Percentiles rank a stretch among this genome's conserved stretches.
These are phyloP conservation scores for Rhaphigaster nebulosa DNA, from an alignment of 2,888 invertebrate genomes.

Conservation along the genomic window DNA sequence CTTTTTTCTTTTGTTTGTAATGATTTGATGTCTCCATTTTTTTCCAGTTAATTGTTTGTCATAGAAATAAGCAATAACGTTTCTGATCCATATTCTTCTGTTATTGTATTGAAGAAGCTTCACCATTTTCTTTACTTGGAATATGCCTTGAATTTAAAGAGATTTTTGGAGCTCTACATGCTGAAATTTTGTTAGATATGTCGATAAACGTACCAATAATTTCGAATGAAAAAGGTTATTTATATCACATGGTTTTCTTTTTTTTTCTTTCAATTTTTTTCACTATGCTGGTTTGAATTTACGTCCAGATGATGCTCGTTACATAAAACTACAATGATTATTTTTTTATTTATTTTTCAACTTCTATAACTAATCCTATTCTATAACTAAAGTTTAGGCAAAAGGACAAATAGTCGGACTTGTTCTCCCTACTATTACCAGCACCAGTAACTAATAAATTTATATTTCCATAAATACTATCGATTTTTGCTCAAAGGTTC, in stretches of 20 bases:
- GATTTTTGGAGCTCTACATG: not conserved
- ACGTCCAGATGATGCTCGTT: not conserved
- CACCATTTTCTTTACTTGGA: not conserved
- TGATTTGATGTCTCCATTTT: not conserved
- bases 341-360: not conserved
- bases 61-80: not conserved
- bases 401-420: too few relatives aligned
- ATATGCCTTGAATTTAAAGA: not conserved
- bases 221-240: not conserved
- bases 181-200: not conserved
- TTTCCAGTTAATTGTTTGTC: not conserved
- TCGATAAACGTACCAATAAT: not conserved
- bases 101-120: not conserved
- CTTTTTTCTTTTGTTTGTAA: not conserved
- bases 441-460: too few relatives aligned
- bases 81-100: not conserved
- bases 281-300: not conserved
- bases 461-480: too few relatives aligned
- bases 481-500: too few relatives aligned
- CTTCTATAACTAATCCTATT: too few relatives aligned
- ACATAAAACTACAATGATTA: not conserved
- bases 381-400: too few relatives aligned
- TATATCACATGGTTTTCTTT: not conserved
- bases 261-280: too few relatives aligned
- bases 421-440: too few relatives aligned